Conservation (phyloP, 2,797 vertebrate species). For the Thalassophryne amazonica region DNA sequence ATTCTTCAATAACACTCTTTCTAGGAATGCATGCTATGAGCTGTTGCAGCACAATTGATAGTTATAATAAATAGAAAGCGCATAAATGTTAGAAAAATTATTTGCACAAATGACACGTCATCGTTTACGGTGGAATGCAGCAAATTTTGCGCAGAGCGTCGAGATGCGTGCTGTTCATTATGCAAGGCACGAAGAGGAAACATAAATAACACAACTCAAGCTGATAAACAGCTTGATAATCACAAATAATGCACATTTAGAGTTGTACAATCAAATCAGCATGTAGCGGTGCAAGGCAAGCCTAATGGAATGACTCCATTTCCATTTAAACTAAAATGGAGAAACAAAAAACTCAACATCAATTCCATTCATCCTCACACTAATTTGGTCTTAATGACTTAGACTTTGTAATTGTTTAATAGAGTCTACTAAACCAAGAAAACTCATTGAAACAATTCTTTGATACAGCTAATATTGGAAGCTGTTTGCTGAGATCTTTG, state of each 20-base stretch:
- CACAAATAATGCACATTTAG: constrained; percentile 56
- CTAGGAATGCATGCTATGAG: constrained; percentile 8
- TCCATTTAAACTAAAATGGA: constrained; percentile 39
- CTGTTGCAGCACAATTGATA: not conserved
- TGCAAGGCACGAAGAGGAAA: constrained; percentile 32
- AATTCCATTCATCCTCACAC: constrained; percentile 17
- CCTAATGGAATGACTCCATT: constrained; percentile 40
- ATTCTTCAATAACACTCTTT: constrained; percentile 8
- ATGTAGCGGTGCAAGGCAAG: constrained; percentile 17
- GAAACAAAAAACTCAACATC: constrained; percentile 19
- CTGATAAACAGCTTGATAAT: constrained; percentile 54
- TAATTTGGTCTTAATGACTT: constrained; percentile 32
- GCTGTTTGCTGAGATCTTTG: not conserved
- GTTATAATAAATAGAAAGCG: constrained; percentile 21
- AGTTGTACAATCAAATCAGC: constrained; percentile 45
- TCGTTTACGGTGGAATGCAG: constrained; percentile 33
- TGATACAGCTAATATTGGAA: not conserved
- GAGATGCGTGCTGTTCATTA: constrained; percentile 38
- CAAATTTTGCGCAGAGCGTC: not conserved
- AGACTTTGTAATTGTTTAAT: constrained; percentile 32
- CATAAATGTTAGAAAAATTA: constrained; percentile 4
- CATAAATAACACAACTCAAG: constrained; percentile 51
- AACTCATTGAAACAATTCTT: not conserved
- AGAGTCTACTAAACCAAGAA: constrained; percentile 3
- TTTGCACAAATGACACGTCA: constrained; percentile 11